These are phyloP conservation scores for Drosophila lutescens DNA, from an alignment of 2,888 invertebrate genomes.

Conservation along the genomic window DNA sequence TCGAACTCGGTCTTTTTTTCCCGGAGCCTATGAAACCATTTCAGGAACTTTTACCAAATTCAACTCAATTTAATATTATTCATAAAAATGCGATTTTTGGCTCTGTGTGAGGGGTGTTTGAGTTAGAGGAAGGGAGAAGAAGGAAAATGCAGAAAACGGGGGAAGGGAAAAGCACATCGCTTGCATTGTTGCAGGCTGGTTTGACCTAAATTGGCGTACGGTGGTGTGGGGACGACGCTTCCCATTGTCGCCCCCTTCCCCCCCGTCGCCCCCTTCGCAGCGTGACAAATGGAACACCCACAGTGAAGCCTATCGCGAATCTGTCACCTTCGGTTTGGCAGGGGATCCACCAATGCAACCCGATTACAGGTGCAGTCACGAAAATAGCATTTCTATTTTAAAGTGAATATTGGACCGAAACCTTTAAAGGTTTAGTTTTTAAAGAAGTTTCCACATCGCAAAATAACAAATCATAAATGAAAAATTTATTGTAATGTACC, in stretches of 20 bases:
- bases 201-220: conserved; percentile 61
- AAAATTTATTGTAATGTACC: no score
- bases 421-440: no score
- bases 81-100: background rate
- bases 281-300: conserved; percentile 13
- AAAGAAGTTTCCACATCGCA: no score
- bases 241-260: background rate
- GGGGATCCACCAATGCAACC: background rate
- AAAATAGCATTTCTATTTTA: background rate
- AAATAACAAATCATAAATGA: no score
- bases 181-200: conserved; percentile 41
- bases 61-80: background rate
- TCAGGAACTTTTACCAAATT: no score
- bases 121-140: background rate
- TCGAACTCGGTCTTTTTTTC: background rate
- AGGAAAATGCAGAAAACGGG: no score
- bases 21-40: no score
- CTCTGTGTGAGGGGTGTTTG: background rate
- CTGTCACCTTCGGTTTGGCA: conserved; percentile 12
- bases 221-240: background rate
- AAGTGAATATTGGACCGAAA: background rate
- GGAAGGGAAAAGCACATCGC: background rate
- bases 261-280: background rate
- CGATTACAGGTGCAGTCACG: background rate
- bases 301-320: conserved; percentile 16